A percentile compares a stretch with the other conserved stretches of the same genome.
Conservation (phyloP, 1,140 invertebrate genomes). For the Drepana arcuata region DNA sequence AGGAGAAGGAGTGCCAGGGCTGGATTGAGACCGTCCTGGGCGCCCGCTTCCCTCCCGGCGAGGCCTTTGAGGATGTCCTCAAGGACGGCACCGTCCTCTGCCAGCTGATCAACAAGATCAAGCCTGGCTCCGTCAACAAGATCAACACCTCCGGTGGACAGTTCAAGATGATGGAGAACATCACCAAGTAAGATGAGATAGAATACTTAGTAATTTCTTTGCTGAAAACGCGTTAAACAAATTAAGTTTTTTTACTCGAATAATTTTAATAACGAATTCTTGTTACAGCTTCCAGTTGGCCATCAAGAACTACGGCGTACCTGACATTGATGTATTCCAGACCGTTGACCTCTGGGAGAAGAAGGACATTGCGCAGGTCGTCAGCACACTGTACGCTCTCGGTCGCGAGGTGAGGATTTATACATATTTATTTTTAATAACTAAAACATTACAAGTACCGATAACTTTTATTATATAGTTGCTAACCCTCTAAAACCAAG, state of each 20-base stretch:
- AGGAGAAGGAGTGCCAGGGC: conserved; percentile 90
- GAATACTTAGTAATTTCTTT: too few species aligned
- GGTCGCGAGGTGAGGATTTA: conserved; percentile 87
- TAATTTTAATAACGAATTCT: conserved; percentile 6
- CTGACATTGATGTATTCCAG: conserved; percentile 95
- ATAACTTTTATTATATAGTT: too few species aligned
- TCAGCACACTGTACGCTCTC: conserved; percentile 93
- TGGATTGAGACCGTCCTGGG: conserved; percentile 93
- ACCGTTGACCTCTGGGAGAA: conserved; percentile 96
- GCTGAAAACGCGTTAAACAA: background rate
- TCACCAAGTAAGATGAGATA: conserved; percentile 83
- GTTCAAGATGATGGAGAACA: conserved; percentile 98
- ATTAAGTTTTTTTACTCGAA: background rate
- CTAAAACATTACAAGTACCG: too few species aligned
- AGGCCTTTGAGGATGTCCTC: conserved; percentile 84
- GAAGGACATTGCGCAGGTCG: conserved; percentile 95
- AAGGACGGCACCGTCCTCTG: conserved; percentile 91
- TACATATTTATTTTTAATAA: too few species aligned
- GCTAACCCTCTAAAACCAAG: too few species aligned
- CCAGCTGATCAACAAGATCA: conserved; percentile 91
- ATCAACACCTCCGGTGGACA: conserved; percentile 91
- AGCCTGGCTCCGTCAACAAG: conserved; percentile 85
- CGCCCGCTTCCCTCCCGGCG: conserved; percentile 85
- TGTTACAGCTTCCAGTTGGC: conserved; percentile 89
- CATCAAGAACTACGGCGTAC: conserved; percentile 89